Conservation (phyloP, 1,140 invertebrate genomes). For the Glossosoma conforme region DNA sequence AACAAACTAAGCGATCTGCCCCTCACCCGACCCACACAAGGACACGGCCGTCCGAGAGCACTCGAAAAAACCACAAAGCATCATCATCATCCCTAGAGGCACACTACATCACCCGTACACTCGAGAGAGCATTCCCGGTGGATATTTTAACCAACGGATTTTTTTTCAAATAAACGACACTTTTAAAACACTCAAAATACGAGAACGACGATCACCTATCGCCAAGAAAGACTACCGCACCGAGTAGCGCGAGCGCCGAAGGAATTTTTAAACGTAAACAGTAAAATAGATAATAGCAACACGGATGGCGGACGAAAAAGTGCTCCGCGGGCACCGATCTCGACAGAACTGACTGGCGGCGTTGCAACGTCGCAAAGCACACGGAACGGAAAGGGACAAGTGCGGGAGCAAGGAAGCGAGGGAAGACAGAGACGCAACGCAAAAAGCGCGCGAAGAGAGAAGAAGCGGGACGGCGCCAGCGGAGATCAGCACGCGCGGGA, state of each 20-base stretch:
- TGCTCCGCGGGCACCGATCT: conserved; percentile 20
- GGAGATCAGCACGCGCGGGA: not conserved
- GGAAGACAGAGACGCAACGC: conserved; percentile 2
- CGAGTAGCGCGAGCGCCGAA: conserved; percentile 1
- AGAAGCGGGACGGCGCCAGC: not conserved
- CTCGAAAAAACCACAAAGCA: conserved; percentile 8
- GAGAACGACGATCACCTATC: not conserved
- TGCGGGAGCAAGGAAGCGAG: not conserved
- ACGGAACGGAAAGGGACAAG: conserved; percentile 12
- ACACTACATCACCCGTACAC: too few species aligned
- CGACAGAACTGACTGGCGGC: conserved; percentile 12
- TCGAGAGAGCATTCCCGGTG: too few species aligned
- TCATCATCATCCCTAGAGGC: conserved; percentile 3
- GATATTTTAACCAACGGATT: conserved; percentile 22
- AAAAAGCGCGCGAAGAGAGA: conserved; percentile 24
- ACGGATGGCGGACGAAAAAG: conserved; percentile 18
- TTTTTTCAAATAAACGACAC: conserved; percentile 20
- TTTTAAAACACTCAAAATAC: conserved; percentile 7
- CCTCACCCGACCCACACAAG: not conserved
- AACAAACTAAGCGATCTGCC: conserved; percentile 2
- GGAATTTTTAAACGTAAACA: conserved; percentile 19
- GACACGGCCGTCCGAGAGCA: not conserved
- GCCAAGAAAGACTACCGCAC: not conserved
- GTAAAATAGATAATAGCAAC: conserved; percentile 11
- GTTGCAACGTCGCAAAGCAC: conserved; percentile 15